These are phyloP conservation scores for Athene noctua DNA, from an alignment of 2,113 vertebrate species.

Conservation along the genomic window DNA sequence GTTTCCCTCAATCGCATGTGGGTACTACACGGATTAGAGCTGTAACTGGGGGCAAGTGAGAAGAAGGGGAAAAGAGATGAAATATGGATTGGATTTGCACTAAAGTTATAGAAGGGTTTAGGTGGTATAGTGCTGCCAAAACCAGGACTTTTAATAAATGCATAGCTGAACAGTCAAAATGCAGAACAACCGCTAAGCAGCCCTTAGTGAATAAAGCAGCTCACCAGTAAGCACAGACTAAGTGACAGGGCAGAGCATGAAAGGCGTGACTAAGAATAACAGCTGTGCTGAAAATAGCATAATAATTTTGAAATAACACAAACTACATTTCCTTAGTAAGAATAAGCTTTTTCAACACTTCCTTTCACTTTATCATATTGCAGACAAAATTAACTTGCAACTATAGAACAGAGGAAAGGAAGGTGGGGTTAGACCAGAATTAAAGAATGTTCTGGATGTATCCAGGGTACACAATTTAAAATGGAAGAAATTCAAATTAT, in stretches of 20 bases:
- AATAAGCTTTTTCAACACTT: background rate
- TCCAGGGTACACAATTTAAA: background rate
- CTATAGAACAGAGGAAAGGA: background rate
- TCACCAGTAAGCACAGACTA: background rate
- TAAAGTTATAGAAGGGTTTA: background rate
- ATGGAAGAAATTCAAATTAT: background rate
- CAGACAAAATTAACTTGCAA: background rate
- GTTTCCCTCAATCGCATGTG: background rate
- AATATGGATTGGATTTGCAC: background rate
- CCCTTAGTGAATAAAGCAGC: background rate
- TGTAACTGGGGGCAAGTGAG: background rate
- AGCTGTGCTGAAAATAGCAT: background rate
- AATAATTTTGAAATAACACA: background rate
- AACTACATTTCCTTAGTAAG: background rate
- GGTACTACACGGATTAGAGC: background rate
- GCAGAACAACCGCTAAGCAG: background rate
- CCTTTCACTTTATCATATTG: background rate
- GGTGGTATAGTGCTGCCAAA: background rate
- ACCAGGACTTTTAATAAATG: slow-evolving; percentile 15
- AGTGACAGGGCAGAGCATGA: background rate
- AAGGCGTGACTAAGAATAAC: background rate
- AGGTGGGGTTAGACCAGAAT: background rate
- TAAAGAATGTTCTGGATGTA: background rate
- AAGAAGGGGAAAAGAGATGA: background rate
- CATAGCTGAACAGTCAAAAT: slow-evolving; percentile 4